phyloP scores from a whole-genome alignment of 2,888 invertebrate species.

The Serrognathus titanus region DNA sequence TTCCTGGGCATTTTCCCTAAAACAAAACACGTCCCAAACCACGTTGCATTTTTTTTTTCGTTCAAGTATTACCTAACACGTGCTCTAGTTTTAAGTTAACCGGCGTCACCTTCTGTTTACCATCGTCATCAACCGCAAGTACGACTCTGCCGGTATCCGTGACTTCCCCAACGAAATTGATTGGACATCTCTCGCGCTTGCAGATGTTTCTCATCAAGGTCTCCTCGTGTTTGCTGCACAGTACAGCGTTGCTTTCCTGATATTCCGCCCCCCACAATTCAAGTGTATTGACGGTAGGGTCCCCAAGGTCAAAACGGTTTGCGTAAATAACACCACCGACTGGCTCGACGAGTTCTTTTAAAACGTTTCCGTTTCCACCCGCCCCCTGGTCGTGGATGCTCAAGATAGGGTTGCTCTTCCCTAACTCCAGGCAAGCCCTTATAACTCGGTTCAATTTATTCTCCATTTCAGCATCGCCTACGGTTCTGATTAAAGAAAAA shows the following conservation, averaged over 20 bases:
- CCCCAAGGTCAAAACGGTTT: slow-evolving; percentile 84
- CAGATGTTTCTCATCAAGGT: slow-evolving; percentile 68
- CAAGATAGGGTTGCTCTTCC: slow-evolving; percentile 78
- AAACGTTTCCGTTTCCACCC: slow-evolving; percentile 96
- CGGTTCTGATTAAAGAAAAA: slow-evolving; percentile 16
- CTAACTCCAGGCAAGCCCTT: slow-evolving; percentile 84
- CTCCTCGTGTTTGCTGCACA: slow-evolving; percentile 69
- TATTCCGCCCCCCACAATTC: slow-evolving; percentile 99
- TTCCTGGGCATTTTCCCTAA: slow-evolving; percentile 77
- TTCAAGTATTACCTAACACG: slow-evolving; percentile 65
- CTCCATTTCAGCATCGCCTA: slow-evolving; percentile 95
- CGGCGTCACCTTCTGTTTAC: slow-evolving; percentile 60
- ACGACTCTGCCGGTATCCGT: slow-evolving; percentile 75
- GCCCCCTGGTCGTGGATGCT: slow-evolving; percentile 99
- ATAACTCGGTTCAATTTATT: slow-evolving; percentile 94
- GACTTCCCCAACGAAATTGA: slow-evolving; percentile 89
- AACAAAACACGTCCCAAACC: slow-evolving; percentile 40
- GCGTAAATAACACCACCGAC: slow-evolving; percentile 89
- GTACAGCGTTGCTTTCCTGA: slow-evolving; percentile 90
- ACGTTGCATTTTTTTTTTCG: neutral
- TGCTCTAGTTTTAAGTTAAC: slow-evolving; percentile 86
- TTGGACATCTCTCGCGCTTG: slow-evolving; percentile 84
- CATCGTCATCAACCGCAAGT: slow-evolving; percentile 66
- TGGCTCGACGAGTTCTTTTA: slow-evolving; percentile 95
- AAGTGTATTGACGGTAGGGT: slow-evolving; percentile 87